Evolutionary conservation across 2,888 invertebrate species (phyloP), one percentile per base, ranked within the genome.

Genomic region (Brassicogethes aeneus): DNA sequence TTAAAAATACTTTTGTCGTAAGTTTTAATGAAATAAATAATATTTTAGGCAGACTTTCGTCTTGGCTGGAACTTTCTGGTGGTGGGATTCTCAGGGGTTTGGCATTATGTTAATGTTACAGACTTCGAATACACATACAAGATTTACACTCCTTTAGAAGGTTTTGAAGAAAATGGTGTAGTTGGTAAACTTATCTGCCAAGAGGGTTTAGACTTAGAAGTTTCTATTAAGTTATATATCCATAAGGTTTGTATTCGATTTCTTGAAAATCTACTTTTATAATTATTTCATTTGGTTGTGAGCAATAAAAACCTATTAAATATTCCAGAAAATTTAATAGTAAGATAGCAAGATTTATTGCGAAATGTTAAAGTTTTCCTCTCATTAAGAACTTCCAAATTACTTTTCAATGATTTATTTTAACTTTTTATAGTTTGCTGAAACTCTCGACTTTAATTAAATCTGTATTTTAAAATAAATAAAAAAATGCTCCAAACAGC

Each of bases 111-210:
- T 65, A 74, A 75, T 36, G 61, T 79, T 13, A 75, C 78, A 8
- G 80, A 88, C 64, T 85, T 89, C 48, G 81, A 86, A 47, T 87
- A 88, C 62, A 75, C 82, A 1, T 86, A 85, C 63, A 77, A 82
- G 51, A 66, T 88, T 31, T 85, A 79, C 57, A 85, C 87, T 0
- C 89, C 89, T 0, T 64, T 89, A n/a, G 76, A 79, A 53, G 81
- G 82, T 2, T 82, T 86, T 49, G 80, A 85, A 56, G 81, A 86
- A 57, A 86, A 83, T 54, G 87, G 87, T 0, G 70, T 84, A 5
- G 80, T 85, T 1, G 72, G 80, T 0, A 87, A 86, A 60, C 74
- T 84, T 47, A 70, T 85, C 1, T 75, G 78, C 43, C 70, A 73
- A 7, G 70, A 76, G 17, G 76, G 77, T 15, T 69, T 88, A 38